Conservation (phyloP, 2,888 invertebrate genomes). For the Lasius fuliginosus region DNA sequence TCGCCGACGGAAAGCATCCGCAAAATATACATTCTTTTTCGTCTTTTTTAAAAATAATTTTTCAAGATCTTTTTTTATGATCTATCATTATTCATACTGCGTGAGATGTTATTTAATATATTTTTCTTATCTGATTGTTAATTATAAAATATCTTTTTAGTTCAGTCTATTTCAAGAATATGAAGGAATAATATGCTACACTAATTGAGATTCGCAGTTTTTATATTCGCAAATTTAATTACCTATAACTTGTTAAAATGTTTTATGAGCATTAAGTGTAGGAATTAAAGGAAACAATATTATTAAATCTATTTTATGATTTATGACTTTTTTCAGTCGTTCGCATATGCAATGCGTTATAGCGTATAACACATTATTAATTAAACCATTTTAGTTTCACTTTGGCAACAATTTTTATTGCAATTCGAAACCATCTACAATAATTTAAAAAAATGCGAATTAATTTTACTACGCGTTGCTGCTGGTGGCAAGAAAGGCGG, state of each 20-base stretch:
- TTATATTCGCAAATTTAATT: not conserved
- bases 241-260: not conserved
- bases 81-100: not conserved
- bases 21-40: not conserved
- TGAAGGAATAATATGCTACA: not conserved
- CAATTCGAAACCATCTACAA: not conserved
- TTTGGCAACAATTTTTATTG: not conserved
- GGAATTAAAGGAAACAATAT: not conserved
- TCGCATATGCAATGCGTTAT: not conserved
- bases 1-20: conserved; percentile 11
- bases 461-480: not conserved
- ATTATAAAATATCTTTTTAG: not conserved
- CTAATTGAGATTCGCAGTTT: not conserved
- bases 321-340: not conserved
- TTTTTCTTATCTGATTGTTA: not conserved
- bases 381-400: not conserved
- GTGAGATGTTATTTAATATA: not conserved
- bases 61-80: not conserved
- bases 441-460: not conserved
- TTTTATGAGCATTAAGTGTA: not conserved
- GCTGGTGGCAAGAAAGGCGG: conserved; percentile 21
- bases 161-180: not conserved
- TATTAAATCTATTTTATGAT: not conserved
- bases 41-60: not conserved
- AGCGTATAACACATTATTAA: not conserved